These are phyloP conservation scores for Haemorhous mexicanus DNA, from an alignment of 2,113 vertebrate genomes.

Conservation along the genomic window DNA sequence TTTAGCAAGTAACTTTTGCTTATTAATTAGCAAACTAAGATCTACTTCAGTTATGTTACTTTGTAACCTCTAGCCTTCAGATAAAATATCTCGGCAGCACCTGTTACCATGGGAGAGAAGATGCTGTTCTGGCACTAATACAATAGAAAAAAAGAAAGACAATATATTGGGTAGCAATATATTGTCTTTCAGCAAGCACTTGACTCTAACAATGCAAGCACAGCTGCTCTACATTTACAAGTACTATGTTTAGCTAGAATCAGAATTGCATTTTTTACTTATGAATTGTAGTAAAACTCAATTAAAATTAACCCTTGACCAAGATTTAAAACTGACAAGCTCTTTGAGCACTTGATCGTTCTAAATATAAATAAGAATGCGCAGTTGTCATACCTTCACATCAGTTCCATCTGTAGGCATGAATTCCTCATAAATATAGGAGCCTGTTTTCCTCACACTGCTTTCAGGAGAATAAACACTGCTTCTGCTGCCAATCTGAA, in stretches of 20 bases:
- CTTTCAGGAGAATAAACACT: constrained; percentile 92
- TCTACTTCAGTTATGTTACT: not conserved
- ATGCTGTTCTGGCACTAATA: not conserved
- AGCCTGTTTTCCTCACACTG: constrained; percentile 88
- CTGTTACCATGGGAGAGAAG: not conserved
- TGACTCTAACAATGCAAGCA: not conserved
- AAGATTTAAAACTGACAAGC: not conserved
- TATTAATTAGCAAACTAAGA: not conserved
- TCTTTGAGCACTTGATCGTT: not conserved
- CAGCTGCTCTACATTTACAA: not conserved
- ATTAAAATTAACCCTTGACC: not conserved
- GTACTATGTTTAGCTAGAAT: not conserved
- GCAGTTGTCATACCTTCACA: constrained; percentile 79
- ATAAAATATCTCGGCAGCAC: not conserved
- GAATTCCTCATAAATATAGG: constrained; percentile 92
- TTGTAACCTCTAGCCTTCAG: not conserved
- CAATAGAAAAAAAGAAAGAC: not conserved
- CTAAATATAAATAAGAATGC: not conserved
- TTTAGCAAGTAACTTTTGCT: not conserved
- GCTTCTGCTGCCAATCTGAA: constrained; percentile 90
- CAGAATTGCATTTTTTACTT: not conserved
- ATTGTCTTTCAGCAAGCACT: too few species aligned
- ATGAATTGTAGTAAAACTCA: not conserved
- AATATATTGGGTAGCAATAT: not conserved
- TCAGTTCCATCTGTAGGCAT: constrained; percentile 93